Base-by-base conservation (phyloP, 2,797 vertebrate genomes). In the Brachyalestes nurse region DNA sequence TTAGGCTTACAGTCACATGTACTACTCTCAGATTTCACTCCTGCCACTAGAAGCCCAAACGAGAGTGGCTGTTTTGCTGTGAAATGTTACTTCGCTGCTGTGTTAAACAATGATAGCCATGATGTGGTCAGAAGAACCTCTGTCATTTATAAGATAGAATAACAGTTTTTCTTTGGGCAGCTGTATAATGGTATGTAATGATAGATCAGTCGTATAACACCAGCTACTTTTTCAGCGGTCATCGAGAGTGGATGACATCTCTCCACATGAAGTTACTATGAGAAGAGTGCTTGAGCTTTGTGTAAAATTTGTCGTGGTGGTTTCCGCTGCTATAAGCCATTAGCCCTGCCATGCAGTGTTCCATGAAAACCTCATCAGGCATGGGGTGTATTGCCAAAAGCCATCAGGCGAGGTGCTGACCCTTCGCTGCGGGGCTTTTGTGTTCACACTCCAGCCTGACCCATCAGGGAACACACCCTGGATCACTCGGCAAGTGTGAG, bases 401-500 rank as follows among this genome's bases (percentile, higher is more conserved):
- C 87, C 88, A 86, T 91, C 86, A 89, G 87, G 83, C 72, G 67
- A 88, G 85, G 70, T 78, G 55, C 83, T 92, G 91, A 90, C 91
- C 91, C 84, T 76, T 73, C 38, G 49, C 78, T 76, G 79, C 73
- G 49, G 79, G 79, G 72, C 62, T 62, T 85, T 91, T 88, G 85
- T 91, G 89, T 88, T 86, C 73, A 81, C 82, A 84, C 84, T 89
- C 79, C 82, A 85, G 73, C 42, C 75, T 67, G 65, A 82, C 57
- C 77, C 79, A 75, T 61, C 58, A 73, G 86, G 86, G 88, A 89
- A 87, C 86, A 72, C 84, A 71, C 82, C 61, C 84, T 78, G 84
- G 77, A 72, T 88, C 86, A 86, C 75, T 67, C 72, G 47, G 67
- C 75, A 67, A 74, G 80, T 78, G 81, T 85, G 72, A 85, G 81